Base-by-base conservation (phyloP, 2,113 vertebrate species). In the Gracilinanus agilis region DNA sequence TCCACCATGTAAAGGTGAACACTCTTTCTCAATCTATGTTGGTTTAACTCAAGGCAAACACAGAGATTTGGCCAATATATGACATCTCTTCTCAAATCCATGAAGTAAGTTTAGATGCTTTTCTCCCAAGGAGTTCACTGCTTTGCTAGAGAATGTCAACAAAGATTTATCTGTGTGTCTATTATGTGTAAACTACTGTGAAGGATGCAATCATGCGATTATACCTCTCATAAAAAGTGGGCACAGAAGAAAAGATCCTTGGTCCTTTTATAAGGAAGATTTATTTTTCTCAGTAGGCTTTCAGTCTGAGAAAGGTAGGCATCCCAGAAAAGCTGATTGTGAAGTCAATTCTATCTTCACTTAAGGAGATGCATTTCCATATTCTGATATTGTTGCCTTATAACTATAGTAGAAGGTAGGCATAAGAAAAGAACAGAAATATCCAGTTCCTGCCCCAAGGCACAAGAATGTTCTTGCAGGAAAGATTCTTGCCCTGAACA, bases 121-220 rank as follows among this genome's bases (percentile, higher is more conserved):
- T 44, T 94, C 27, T 90, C 96, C 92, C 91, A 96, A 67, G 94
- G 92, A 95, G 90, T 67, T 55, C 90, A 75, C 40, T 88, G n/a
- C 49, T 90, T 58, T 93, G 93, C 53, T 90, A 53, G 55, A 40
- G 5, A 91, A 67, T 94, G 93, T 61, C 90, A 23, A 88, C 34
- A 90, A 44, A 67, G 89, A 91, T 97, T 96, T 90, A 96, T 83
- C 67, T 40, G 19, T 83, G n/a, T 75, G 34, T 75, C 29, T 75
- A 90, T 94, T 89, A 44, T 54, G 25, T 90, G 23, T 94, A 83
- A 96, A 88, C 54, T 55, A 53, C 56, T 89, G 54, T 16, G 95
- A 24, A 89, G 21, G 53, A 44, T 40, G 56, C 24, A 95, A 0
- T 54, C 10, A 21, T 25, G 67, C 40, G 34, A 23, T 83, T 23